These are phyloP conservation scores for Poecilia gillii DNA, from an alignment of 2,797 vertebrate species.

Conservation along the genomic window DNA sequence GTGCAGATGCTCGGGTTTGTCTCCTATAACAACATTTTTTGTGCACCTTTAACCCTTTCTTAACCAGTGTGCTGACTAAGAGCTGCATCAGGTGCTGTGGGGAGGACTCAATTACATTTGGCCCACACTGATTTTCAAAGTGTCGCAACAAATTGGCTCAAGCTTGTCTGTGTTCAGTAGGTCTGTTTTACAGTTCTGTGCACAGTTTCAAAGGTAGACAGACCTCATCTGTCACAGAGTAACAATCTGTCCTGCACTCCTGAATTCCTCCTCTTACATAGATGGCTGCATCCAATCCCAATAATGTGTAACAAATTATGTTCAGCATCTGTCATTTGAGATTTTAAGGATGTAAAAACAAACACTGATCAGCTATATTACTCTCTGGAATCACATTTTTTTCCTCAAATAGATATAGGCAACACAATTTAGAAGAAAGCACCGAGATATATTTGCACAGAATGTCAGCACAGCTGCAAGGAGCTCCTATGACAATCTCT, in stretches of 20 bases:
- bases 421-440: conserved; percentile 29
- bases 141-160: conserved; percentile 77
- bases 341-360: conserved; percentile 41
- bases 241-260: conserved; percentile 65
- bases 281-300: conserved; percentile 57
- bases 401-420: conserved; percentile 37
- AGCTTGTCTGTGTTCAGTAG: conserved; percentile 75
- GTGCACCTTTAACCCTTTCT: conserved; percentile 48
- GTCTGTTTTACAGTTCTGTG: conserved; percentile 77
- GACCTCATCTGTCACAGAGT: conserved; percentile 77
- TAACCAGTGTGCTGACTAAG: conserved; percentile 16
- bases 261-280: conserved; percentile 58
- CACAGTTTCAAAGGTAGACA: conserved; percentile 76
- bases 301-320: conserved; percentile 45
- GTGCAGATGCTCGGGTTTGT: conserved; percentile 18
- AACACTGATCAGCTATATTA: conserved; percentile 40
- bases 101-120: conserved; percentile 73
- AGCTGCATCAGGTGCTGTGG: conserved; percentile 73
- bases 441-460: conserved; percentile 20
- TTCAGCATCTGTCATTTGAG: conserved; percentile 46
- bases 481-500: conserved; percentile 37
- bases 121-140: conserved; percentile 72
- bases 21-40: conserved; percentile 20
- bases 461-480: conserved; percentile 36
- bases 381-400: conserved; percentile 31